phyloP scores from a whole-genome alignment of 35 echinoderm and acorn worm species.

The Lytechinus variegatus region DNA sequence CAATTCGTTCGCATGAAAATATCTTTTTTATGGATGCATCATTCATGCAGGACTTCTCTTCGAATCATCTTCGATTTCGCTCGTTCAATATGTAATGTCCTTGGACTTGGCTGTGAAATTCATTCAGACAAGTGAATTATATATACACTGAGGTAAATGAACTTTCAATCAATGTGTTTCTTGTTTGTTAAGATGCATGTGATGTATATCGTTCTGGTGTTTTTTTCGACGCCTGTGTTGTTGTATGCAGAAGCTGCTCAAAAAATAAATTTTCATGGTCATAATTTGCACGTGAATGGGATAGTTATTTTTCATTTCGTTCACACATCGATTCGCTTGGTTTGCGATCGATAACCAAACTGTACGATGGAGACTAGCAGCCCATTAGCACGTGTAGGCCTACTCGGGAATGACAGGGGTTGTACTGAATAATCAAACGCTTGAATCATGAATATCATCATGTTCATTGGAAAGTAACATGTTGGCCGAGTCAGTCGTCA shows the following conservation, averaged over 20 bases:
- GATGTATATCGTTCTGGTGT: neutral
- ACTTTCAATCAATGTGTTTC: neutral
- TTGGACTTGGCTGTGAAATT: neutral
- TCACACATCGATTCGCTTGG: neutral
- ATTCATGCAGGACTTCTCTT: neutral
- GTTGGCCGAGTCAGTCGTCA: neutral
- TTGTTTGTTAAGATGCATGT: neutral
- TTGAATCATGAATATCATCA: neutral
- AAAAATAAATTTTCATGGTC: constrained; percentile 13
- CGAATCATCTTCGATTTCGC: neutral
- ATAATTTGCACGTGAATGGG: neutral
- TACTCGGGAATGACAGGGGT: neutral
- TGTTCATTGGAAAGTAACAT: neutral
- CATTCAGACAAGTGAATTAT: neutral
- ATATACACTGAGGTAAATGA: neutral
- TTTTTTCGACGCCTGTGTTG: neutral
- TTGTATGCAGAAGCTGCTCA: neutral
- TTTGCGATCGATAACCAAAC: neutral
- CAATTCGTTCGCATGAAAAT: neutral
- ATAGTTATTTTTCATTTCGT: constrained; percentile 15
- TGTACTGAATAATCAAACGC: neutral
- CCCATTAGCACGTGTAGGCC: neutral
- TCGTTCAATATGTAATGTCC: neutral
- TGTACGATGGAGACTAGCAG: neutral
- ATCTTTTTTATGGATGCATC: neutral